Evolutionary conservation across 2,888 invertebrate genomes (phyloP), one percentile per base, ranked within the genome.

Genomic region (Linyphia triangularis): DNA sequence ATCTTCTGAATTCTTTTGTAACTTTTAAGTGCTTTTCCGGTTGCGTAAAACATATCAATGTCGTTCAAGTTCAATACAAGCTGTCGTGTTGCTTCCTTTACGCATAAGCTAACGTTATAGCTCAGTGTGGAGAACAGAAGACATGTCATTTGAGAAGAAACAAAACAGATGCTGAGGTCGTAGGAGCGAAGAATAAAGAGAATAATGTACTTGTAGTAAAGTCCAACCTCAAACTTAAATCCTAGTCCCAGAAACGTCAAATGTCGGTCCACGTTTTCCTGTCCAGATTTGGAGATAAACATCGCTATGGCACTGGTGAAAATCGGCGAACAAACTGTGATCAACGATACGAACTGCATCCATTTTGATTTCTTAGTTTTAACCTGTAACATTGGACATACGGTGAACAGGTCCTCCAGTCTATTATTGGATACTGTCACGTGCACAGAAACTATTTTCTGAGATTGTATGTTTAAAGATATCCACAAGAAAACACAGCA

Each of bases 151-250:
- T 88, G 81, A 6, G 81, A 65, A 3, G 81, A 59, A 3, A 81
- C 75, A 33, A 88, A 88, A 26, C 86, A 88, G 19, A 73, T 82
- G 40, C 33, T 67, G 6, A 88, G 73, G 28, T 88, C 86, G 24
- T 61, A 88, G 13, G 86, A 88, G 3, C 86, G 67, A 0, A 88
- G 30, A 0, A 88, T 4, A 16, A 88, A 88, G 10, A 88, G 19
- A 5, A 88, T 5, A 19, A 81, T 75, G 24, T 88, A 88, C 24
- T 82, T 88, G 69, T 81, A 75, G 30, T 75, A 82, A 10, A 43
- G n/a, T 22, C 81, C 73, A n/a, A 88, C 43, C 0, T 88, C 51
- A 16, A 65, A 19, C 6, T 40, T 22, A 40, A 75, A 67, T n/a
- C 86, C 81, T 26, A 67, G 59, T 0, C 69, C 30, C 2, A 88